phyloP scores from a whole-genome alignment of 2,797 vertebrate genomes.

The Lithobates pipiens region DNA sequence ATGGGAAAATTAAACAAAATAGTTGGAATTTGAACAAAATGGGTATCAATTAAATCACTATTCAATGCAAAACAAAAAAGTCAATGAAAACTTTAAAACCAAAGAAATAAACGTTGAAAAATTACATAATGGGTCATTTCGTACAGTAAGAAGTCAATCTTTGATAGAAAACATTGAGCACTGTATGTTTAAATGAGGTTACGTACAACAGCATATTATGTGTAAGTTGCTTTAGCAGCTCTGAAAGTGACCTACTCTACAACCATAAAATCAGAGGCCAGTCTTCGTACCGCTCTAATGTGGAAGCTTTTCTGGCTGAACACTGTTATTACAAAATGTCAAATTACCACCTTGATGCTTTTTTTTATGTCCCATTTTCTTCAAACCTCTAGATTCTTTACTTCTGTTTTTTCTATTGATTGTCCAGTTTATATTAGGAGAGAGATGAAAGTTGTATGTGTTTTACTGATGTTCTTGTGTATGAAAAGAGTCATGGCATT shows the following conservation, averaged over 20 bases:
- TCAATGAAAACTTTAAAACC: too few species aligned
- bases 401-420: not conserved
- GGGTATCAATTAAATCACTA: too few species aligned
- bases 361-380: not conserved
- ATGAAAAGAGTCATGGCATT: not conserved
- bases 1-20: too few species aligned
- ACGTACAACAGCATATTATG: not conserved
- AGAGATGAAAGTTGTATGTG: not conserved
- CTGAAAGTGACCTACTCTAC: not conserved
- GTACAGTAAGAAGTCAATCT: not conserved
- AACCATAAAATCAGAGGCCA: not conserved
- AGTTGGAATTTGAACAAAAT: too few species aligned
- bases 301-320: conserved; percentile 6
- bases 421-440: not conserved
- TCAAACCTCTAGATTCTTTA: not conserved
- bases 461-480: not conserved
- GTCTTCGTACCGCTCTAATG: not conserved
- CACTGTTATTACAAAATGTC: conserved; percentile 32
- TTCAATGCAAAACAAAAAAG: too few species aligned
- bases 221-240: not conserved
- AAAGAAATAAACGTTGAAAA: too few species aligned
- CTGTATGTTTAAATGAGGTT: not conserved
- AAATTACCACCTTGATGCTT: conserved; percentile 2
- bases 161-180: not conserved
- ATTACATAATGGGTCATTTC: too few species aligned